Base-by-base conservation (phyloP, 2,797 vertebrate genomes). In the Peromyscus eremicus region DNA sequence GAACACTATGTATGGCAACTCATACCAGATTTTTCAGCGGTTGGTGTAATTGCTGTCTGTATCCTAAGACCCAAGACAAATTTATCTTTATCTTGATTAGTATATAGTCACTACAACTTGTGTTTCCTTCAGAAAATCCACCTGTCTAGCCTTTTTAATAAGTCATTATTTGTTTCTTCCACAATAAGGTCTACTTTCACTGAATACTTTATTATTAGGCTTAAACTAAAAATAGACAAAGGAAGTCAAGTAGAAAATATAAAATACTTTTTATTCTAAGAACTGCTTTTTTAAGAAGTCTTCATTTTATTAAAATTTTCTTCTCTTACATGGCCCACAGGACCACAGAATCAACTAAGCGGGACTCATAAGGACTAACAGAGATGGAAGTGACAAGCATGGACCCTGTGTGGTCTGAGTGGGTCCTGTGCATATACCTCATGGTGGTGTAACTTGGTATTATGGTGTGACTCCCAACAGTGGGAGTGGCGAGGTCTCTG, bases 191-290 rank as follows among this genome's bases (percentile, higher is more conserved):
- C 2, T 89, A 2, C 40, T 89, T 88, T 93, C 62, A 60, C 27
- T 85, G 14, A 75, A 52, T 27, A 25, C 14, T 60, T 80, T 8
- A 23, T 7, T 66, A 29, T 40, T 88, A 89, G 60, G 2, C 29
- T 1, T 7, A 88, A 57, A n/a, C 34, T 46, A 73, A 62, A 92
- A 94, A 13, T 17, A 82, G 49, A 19, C 43, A 97, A 97, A 83
- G 29, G 76, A 84, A 37, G 2, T 68, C 55, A 13, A 52, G 13
- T 19, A 71, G 17, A 92, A 1, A 71, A 86, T 79, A 55, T 76
- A 57, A 79, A 73, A 5, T 73, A 13, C 70, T 70, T 14, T 8
- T 23, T 16, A 32, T 70, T 55, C 32, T 80, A 91, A 79, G 46
- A 55, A 40, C 2, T n/a, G 37, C 6, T 16, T 4, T 1, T n/a